Conservation (phyloP, 2,113 vertebrate species). For the Pachyramphus minor region DNA sequence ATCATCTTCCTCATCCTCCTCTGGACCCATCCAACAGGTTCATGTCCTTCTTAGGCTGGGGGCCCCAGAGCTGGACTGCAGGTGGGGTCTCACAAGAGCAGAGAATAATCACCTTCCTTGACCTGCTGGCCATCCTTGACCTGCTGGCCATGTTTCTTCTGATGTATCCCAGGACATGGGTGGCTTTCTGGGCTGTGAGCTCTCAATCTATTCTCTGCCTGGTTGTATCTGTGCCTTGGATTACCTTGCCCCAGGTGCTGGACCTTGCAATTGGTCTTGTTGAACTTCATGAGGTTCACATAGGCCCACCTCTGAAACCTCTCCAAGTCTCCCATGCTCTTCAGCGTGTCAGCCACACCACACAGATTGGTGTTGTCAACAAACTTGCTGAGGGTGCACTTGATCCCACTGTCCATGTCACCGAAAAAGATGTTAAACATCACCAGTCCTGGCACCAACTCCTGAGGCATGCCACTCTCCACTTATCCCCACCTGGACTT, state of each 20-base stretch:
- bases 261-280: background rate
- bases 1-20: background rate
- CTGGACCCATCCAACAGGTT: background rate
- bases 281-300: background rate
- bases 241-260: background rate
- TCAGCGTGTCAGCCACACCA: fast-evolving
- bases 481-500: background rate
- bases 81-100: background rate
- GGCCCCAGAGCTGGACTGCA: background rate
- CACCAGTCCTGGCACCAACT: fast-evolving
- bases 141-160: background rate
- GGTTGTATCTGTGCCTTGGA: background rate
- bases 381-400: background rate
- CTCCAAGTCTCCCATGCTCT: background rate
- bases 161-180: background rate
- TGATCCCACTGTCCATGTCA: background rate
- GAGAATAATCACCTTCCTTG: background rate
- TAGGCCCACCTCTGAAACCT: fast-evolving
- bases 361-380: background rate
- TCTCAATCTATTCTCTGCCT: background rate
- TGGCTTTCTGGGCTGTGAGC: background rate
- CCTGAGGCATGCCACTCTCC: background rate
- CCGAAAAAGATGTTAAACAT: background rate
- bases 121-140: background rate
- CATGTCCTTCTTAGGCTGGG: too few species aligned